Evolutionary conservation across 2,113 vertebrate species (phyloP), one percentile per base, ranked within the genome.

Genomic region (Microcebus jonahi): DNA sequence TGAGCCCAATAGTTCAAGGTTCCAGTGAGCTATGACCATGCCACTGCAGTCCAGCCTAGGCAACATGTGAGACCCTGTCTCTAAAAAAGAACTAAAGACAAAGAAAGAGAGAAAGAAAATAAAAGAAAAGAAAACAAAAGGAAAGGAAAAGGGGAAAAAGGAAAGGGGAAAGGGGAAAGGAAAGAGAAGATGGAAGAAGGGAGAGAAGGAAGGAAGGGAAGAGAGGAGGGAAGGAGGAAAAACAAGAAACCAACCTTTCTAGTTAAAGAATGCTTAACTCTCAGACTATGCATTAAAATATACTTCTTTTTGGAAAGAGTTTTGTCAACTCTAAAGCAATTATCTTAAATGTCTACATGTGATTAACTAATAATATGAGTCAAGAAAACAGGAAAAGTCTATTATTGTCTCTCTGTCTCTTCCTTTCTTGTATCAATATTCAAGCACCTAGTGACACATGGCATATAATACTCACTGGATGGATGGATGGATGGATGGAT

Each of bases 271-370:
- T 59, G 48, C 36, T 90, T 65, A 84, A 75, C 23, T 10, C 9
- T 34, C 9, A 93, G 10, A 71, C 42, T 70, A 39, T 57, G 29
- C 25, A 36, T 92, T 85, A 87, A 80, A 90, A 82, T 9, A 25
- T 23, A 83, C 34, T 84, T 90, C 39, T 65, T 95, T 92, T 61
- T 13, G 18, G 25, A 91, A 29, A 84, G 45, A 20, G 6, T 91
- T 88, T 93, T 92, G 88, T 63, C 45, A 88, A 20, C 23, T 59
- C 76, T 71, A 93, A 93, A 86, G 39, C 45, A 94, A 65, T 79
- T 20, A 55, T 76, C 61, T 73, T 80, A 48, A 86, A 82, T 84
- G 21, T 3, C 27, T 87, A 17, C 1, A 29, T 36, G 34, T 53
- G 34, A 84, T 86, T 88, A 61, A 6, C 48, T 11, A 84, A 67